Evolutionary conservation across 2,888 invertebrate genomes (phyloP).

Genomic region (Opisthograptis luteolata): DNA sequence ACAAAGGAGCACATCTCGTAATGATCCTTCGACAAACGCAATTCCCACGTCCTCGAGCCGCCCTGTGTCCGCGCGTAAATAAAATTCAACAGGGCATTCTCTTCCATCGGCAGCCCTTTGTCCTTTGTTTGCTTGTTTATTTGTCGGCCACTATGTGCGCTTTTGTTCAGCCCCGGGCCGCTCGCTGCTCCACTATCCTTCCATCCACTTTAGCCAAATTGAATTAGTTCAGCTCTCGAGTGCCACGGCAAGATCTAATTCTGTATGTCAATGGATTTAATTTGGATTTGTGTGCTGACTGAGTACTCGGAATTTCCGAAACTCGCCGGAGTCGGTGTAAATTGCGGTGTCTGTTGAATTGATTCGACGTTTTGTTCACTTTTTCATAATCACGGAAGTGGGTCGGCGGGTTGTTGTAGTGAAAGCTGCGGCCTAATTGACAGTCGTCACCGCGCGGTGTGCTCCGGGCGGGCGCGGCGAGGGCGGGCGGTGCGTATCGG

Average conservation of each 20-base stretch:
- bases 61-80: conserved; percentile 49
- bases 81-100: conserved; percentile 53
- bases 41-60: conserved; percentile 49
- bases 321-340: conserved; percentile 8
- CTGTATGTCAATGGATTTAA: conserved; percentile 73
- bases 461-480: conserved; percentile 2
- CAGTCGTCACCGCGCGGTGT: conserved; percentile 11
- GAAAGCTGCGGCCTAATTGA: conserved; percentile 44
- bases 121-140: conserved; percentile 57
- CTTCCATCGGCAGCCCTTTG: conserved; percentile 45
- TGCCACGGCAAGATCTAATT: conserved; percentile 62
- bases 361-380: conserved; percentile 47
- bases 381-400: conserved; percentile 50
- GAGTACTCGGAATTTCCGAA: conserved; percentile 5
- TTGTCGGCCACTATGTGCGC: conserved; percentile 55
- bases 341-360: conserved; percentile 31
- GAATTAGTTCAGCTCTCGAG: conserved; percentile 63
- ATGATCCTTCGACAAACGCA: conserved; percentile 46
- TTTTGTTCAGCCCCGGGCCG: conserved; percentile 54
- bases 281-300: conserved; percentile 55
- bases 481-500: conserved; percentile 3
- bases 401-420: conserved; percentile 45
- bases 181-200: conserved; percentile 48
- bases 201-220: conserved; percentile 63
- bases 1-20: conserved; percentile 24